phyloP scores from a whole-genome alignment of 2,888 invertebrate genomes.

The Andrena chrysosceles region DNA sequence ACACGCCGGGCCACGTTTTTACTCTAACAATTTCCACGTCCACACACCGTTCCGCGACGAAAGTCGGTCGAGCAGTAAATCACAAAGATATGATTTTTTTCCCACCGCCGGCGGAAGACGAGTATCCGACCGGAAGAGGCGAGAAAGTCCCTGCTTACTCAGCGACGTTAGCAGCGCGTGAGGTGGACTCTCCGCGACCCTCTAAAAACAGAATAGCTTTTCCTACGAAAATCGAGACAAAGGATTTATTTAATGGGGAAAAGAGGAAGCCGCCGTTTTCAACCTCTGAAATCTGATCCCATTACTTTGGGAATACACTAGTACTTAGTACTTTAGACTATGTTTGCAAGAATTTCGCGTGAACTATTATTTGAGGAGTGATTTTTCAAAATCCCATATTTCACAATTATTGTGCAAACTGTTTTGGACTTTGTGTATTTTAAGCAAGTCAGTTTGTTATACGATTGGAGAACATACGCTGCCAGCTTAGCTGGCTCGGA shows the following conservation, averaged over 20 bases:
- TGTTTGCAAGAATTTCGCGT: too few relatives aligned
- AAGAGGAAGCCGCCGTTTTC: constrained; percentile 17
- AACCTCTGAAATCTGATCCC: neutral
- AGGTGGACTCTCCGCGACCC: constrained; percentile 19
- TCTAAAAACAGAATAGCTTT: constrained; percentile 45
- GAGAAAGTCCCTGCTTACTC: constrained; percentile 69
- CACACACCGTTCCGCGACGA: constrained; percentile 44
- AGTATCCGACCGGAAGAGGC: constrained; percentile 72
- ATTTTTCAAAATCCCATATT: too few relatives aligned
- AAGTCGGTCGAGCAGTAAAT: constrained; percentile 72
- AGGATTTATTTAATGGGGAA: constrained; percentile 35
- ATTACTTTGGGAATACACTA: neutral
- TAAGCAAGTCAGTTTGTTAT: too few relatives aligned
- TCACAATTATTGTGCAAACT: too few relatives aligned
- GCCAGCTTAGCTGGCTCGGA: too few relatives aligned
- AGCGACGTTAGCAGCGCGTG: constrained; percentile 58
- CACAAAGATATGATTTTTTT: constrained; percentile 74
- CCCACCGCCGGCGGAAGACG: constrained; percentile 63
- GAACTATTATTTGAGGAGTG: too few relatives aligned
- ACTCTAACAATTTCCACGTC: constrained; percentile 53
- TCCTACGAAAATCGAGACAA: constrained; percentile 47
- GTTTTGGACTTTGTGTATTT: too few relatives aligned
- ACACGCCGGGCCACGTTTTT: constrained; percentile 43
- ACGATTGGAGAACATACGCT: too few relatives aligned
- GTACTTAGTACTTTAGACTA: too few relatives aligned